Base-by-base conservation (phyloP, 2,888 invertebrate species). In the Rhingia rostrata region DNA sequence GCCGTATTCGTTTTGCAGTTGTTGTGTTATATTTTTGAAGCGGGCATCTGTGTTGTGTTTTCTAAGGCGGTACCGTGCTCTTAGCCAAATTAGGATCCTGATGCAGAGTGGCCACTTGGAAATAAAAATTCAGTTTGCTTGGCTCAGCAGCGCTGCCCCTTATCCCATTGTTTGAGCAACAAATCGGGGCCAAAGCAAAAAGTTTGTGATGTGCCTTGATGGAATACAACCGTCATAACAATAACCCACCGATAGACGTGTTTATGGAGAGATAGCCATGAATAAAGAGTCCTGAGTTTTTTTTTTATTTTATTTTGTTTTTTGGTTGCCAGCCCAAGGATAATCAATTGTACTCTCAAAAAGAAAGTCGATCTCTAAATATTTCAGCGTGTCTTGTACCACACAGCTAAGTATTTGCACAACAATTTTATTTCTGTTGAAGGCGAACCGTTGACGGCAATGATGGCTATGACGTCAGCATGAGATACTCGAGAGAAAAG, bases 381-480 rank as follows among this genome's bases (percentile, higher is more conserved):
- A 83, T 73, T 78, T 73, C 37, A 82, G 41, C 51, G 30, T 51
- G 33, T 67, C 51, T 66, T 82, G 43, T 64, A 33, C 69, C 63
- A 58, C 22, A 33, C 58, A 51, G 22, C 30, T 47, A 14, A 47
- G 54, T 67, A 81, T 74, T 75, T 75, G 82, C 49, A 60, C 51
- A 69, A 49, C 64, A 74, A 66, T 80, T 74, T 74, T 69, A 84
- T 80, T 78, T 63, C n/a, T 39, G 49, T 75, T 84, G 74, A 70
- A 84, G 74, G 74, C 79, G 45, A 83, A 79, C 69, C 47, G 78
- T 72, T 63, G 67, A 56, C 74, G 60, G 49, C 66, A 67, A 83
- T 79, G 67, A 60, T 69, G 69, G 70, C 64, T 70, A 80, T 84
- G 84, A 84, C 84, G 84, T 84, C 84, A 84, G 45, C 79, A 70